These are phyloP conservation scores for Anguilla rostrata DNA, from an alignment of 2,113 vertebrate species.

Conservation along the genomic window DNA sequence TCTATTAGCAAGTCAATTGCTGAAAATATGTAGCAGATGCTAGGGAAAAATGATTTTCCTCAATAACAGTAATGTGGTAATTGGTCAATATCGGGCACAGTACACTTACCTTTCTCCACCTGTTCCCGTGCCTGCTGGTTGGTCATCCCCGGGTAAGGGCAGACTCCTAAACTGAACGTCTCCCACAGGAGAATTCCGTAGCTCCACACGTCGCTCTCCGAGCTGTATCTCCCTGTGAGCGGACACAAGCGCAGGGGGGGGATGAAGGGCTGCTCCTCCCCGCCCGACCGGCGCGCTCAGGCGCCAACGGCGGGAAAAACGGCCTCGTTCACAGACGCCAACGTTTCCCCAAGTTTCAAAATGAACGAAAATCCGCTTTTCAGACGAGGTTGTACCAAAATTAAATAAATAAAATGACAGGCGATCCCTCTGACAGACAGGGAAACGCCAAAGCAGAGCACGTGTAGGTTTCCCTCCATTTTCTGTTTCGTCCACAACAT, in stretches of 20 bases:
- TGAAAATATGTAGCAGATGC: background rate
- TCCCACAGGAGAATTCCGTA: slow-evolving; percentile 97
- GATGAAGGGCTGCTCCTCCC: background rate
- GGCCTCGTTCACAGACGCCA: background rate
- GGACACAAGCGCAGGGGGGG: slow-evolving; percentile 2
- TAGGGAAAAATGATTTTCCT: no score
- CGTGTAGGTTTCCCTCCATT: background rate
- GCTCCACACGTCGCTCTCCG: slow-evolving; percentile 96
- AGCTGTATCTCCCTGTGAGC: slow-evolving; percentile 88
- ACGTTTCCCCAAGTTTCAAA: background rate
- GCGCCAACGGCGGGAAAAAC: background rate
- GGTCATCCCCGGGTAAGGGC: slow-evolving; percentile 96
- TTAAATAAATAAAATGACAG: background rate
- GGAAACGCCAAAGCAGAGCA: background rate
- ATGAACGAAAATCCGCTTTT: background rate
- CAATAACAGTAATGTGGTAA: no score
- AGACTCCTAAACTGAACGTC: slow-evolving; percentile 93
- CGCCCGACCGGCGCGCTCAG: background rate
- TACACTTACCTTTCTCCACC: slow-evolving; percentile 87
- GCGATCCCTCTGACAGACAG: background rate
- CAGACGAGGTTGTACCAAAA: background rate
- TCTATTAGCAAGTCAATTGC: background rate
- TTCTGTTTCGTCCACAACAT: background rate
- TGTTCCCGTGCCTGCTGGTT: slow-evolving; percentile 97
- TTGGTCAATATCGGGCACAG: no score